Evolutionary conservation across 23 tunicate genomes (phyloP), one percentile per base, ranked within the genome.

Genomic region (Phallusia fumigata): DNA sequence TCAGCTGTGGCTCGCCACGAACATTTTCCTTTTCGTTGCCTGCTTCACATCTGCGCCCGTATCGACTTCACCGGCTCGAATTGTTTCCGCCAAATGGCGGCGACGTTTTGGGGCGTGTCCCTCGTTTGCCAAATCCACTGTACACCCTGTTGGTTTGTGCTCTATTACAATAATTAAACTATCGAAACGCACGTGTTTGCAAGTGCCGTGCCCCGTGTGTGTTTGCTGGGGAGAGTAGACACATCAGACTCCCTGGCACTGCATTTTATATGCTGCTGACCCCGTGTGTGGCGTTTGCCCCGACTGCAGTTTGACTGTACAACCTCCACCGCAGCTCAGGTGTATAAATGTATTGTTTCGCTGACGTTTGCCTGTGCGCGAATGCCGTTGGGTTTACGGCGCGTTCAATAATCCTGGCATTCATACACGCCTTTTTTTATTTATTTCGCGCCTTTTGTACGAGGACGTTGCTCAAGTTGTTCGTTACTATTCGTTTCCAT

Each of bases 381-480:
- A 10, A 40, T 40, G 47, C 47, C 47, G 47, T 40, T 40, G 47
- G n/a, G 47, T 40, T 40, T 40, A 40, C 28, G 69, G 69, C 69
- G 69, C 69, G 13, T 1, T 11, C 69, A 21, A 21, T 8, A 24
- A 58, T 58, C 69, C 69, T 58, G 69, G 28, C 69, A 22, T 58
- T 58, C 69, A 58, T 58, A 58, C 11, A 58, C 8, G 69, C 69
- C 69, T 58, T 58, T 40, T n/a, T 24, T 58, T 58, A 58, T 58
- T 58, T 58, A 58, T 58, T 58, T 58, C 69, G 69, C 69, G 69
- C 69, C 18, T 58, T 58, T 58, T 58, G 69, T 58, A 58, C 69
- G 69, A 58, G 28, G 26, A 58, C 28, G 69, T 58, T 58, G 69
- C 28, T 40, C 47, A 40, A 40, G 47, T 40, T 40, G 47, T 40